phyloP scores from a whole-genome alignment of 2,888 invertebrate genomes.

The Ormyrus nitidulus region DNA sequence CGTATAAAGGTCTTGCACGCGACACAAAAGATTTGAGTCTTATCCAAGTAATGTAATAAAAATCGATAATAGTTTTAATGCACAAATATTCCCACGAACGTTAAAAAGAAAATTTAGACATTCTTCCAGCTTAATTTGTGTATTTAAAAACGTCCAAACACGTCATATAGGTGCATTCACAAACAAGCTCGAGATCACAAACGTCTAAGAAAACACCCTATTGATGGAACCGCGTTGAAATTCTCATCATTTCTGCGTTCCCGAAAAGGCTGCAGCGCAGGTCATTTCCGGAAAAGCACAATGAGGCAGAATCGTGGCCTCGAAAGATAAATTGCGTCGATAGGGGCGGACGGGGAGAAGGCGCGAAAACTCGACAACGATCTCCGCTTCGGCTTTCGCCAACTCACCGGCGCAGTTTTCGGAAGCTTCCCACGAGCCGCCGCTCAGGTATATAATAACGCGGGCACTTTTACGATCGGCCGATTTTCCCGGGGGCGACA shows the following conservation, averaged over 20 bases:
- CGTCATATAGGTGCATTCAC: background rate
- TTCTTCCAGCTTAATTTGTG: no score
- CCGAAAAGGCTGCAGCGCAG: background rate
- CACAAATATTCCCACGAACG: no score
- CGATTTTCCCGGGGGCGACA: slow-evolving; percentile 56
- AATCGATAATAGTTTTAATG: no score
- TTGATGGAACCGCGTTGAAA: no score
- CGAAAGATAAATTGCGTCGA: slow-evolving; percentile 31
- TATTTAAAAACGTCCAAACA: background rate
- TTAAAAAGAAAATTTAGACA: no score
- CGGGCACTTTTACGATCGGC: slow-evolving; percentile 57
- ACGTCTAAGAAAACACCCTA: no score
- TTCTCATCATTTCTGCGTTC: no score
- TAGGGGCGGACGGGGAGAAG: background rate
- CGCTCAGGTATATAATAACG: slow-evolving; percentile 36
- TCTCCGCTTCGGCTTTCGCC: slow-evolving; percentile 11
- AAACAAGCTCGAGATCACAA: background rate
- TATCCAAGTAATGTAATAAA: no score
- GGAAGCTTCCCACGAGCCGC: slow-evolving; percentile 58
- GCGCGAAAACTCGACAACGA: slow-evolving; percentile 34
- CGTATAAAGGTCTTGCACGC: no score
- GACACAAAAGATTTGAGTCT: no score
- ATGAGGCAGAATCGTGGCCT: background rate
- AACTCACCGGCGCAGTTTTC: slow-evolving; percentile 19
- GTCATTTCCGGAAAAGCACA: slow-evolving; percentile 23